phyloP scores from a whole-genome alignment of 2,113 vertebrate species.

The Synodontis membranacea region DNA sequence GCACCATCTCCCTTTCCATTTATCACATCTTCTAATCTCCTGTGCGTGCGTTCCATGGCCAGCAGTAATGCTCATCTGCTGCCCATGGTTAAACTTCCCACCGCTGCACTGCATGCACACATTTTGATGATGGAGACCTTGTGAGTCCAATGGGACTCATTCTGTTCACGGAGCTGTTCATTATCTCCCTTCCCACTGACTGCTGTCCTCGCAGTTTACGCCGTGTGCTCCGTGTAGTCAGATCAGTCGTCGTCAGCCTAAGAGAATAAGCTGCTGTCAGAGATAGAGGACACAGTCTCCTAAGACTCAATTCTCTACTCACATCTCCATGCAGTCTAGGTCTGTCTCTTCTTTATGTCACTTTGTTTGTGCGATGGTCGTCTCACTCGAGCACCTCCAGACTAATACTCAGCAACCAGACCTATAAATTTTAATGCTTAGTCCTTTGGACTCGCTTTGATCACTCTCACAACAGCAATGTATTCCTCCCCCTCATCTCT shows the following conservation, averaged over 20 bases:
- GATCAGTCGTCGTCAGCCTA: constrained; percentile 9
- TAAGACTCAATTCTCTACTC: constrained; percentile 13
- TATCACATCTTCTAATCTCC: neutral
- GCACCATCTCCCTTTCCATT: neutral
- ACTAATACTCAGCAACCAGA: constrained; percentile 18
- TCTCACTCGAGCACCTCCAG: constrained; percentile 12
- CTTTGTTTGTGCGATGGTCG: constrained; percentile 8
- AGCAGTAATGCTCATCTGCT: neutral
- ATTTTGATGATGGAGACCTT: constrained; percentile 16
- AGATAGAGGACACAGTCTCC: neutral
- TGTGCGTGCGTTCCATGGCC: neutral
- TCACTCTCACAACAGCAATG: constrained; percentile 55
- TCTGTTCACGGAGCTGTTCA: constrained; percentile 15
- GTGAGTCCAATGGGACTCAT: constrained; percentile 1
- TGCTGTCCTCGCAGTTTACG: constrained; percentile 3
- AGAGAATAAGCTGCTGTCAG: constrained; percentile 30
- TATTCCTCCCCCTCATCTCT: constrained; percentile 43
- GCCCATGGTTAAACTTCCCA: neutral
- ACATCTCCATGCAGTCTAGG: neutral
- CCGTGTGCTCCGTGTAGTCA: neutral
- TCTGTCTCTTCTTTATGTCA: constrained; percentile 4
- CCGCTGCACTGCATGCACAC: neutral
- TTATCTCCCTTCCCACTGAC: constrained; percentile 11
- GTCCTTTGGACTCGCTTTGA: constrained; percentile 49
- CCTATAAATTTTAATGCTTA: constrained; percentile 50